phyloP scores from a whole-genome alignment of 2,888 invertebrate genomes.

The Lepidonotus clava region DNA sequence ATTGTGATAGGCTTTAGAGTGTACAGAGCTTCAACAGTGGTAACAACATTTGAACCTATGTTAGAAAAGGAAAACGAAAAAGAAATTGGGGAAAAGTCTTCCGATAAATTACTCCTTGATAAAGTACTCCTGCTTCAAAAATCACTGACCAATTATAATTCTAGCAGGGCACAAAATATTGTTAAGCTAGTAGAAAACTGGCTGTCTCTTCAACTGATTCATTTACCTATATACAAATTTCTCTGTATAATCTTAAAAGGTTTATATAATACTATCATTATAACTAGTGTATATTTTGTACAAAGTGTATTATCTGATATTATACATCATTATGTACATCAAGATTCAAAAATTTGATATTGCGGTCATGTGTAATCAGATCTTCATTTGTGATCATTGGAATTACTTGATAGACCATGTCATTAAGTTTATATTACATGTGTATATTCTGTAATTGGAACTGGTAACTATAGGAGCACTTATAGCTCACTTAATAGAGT shows the following conservation, averaged over 20 bases:
- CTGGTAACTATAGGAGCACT: neutral
- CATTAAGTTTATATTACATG: neutral
- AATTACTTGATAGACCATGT: neutral
- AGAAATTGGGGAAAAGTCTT: too few species aligned
- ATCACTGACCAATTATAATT: too few species aligned
- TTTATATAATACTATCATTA: neutral
- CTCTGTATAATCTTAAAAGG: neutral
- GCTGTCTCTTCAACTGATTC: too few species aligned
- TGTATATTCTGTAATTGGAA: neutral
- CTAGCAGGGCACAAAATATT: too few species aligned
- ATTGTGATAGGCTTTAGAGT: too few species aligned
- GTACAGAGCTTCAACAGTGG: too few species aligned
- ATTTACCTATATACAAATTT: too few species aligned
- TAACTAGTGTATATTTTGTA: slow-evolving; percentile 23
- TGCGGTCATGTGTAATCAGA: neutral
- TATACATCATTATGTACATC: neutral
- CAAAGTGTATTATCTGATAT: slow-evolving; percentile 16
- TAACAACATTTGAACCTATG: too few species aligned
- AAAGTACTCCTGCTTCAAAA: too few species aligned
- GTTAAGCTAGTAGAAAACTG: too few species aligned
- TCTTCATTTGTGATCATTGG: neutral
- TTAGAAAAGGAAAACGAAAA: too few species aligned
- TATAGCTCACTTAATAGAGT: neutral
- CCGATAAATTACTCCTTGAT: too few species aligned
- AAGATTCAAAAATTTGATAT: neutral